Base-by-base conservation (phyloP, 2,797 vertebrate species). In the Protonibea diacanthus region DNA sequence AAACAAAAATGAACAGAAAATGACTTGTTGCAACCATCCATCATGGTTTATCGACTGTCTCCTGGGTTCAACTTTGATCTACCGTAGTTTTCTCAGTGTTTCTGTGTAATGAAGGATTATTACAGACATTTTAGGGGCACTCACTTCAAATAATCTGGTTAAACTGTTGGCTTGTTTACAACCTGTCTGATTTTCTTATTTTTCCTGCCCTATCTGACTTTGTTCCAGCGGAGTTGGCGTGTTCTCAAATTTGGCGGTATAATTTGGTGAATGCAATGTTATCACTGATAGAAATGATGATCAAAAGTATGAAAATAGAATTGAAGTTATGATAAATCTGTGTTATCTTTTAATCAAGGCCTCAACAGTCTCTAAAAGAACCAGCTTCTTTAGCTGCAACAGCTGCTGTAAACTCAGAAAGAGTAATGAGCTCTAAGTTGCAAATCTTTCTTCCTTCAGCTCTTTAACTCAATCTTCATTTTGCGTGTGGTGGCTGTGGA, bases 1-100 rank as follows among this genome's bases (percentile, higher is more conserved):
- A 80, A 72, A 69, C 42, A 38, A 48, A 67, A 55, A 42, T 61
- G 55, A 78, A 66, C 1, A 38, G 38, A 18, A 42, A 87, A 75
- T 70, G 61, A 81, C 44, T 15, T 20, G 38, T n/a, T 67, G 53
- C 58, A 76, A 70, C 44, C 59, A 63, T 74, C 66, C 40, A 78
- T 82, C 76, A 61, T 70, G 17, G 45, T 61, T 73, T 67, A 69
- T 59, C 61, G 29, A 45, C 58, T 3, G 65, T 66, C 56, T 73
- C 17, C 45, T 48, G 27, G 17, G 40, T 40, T 65, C 42, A 55
- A 53, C 29, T 66, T 38, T 25, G 15, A 38, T 65, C 53, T 52
- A 51, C 29, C 3, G n/a, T 6, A 40, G 62, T 44, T 67, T 60
- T 51, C 18, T 52, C 0, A 53, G 57, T 23, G 52, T 58, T 10